Evolutionary conservation across 2,113 vertebrate species (phyloP).

Genomic region (Corydoras maculifer): DNA sequence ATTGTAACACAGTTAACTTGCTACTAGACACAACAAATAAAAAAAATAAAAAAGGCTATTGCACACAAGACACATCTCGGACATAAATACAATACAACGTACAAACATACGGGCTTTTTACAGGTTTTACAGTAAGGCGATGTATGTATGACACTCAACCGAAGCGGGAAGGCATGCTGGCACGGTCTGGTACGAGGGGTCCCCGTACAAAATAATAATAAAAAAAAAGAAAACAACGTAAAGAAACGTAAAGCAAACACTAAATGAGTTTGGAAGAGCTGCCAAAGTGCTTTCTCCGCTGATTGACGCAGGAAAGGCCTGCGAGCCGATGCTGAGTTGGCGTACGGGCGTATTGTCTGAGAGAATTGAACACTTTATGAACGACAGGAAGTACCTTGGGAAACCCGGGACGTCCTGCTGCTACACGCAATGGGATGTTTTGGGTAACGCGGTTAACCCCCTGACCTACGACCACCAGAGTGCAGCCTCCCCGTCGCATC

Average conservation of each 20-base stretch:
- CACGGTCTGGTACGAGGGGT: slow-evolving; percentile 39
- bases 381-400: slow-evolving; percentile 58
- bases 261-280: slow-evolving; percentile 59
- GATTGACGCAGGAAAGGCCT: slow-evolving; percentile 44
- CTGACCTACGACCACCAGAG: slow-evolving; percentile 37
- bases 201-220: slow-evolving; percentile 41
- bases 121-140: slow-evolving; percentile 56
- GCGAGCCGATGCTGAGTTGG: slow-evolving; percentile 34
- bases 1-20: slow-evolving; percentile 68
- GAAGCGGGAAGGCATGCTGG: slow-evolving; percentile 47
- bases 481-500: slow-evolving; percentile 9
- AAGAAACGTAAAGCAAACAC: slow-evolving; percentile 20
- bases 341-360: slow-evolving; percentile 20
- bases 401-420: slow-evolving; percentile 62
- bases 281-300: slow-evolving; percentile 70
- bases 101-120: slow-evolving; percentile 50
- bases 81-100: slow-evolving; percentile 39
- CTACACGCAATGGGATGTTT: slow-evolving; percentile 53
- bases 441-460: slow-evolving; percentile 44
- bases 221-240: slow-evolving; percentile 1
- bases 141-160: slow-evolving; percentile 40
- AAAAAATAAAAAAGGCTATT: slow-evolving; percentile 59
- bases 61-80: slow-evolving; percentile 68
- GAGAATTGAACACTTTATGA: slow-evolving; percentile 32
- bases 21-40: slow-evolving; percentile 58